Percentiles rank a stretch among this genome's conserved stretches.
Evolutionary conservation across 2,888 invertebrate genomes (phyloP).

Genomic region (Tachina fera): DNA sequence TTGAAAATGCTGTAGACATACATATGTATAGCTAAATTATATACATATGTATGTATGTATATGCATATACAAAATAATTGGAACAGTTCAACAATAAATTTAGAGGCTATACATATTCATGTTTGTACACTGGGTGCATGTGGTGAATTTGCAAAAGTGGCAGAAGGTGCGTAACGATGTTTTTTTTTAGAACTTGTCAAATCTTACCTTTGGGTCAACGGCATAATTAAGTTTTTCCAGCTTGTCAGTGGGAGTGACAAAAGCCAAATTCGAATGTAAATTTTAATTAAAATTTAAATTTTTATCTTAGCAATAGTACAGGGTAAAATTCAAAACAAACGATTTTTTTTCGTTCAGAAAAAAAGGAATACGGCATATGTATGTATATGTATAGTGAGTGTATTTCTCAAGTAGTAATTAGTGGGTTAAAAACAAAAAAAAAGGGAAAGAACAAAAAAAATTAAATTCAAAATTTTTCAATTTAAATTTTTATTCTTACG

Average conservation of each 20-base stretch:
- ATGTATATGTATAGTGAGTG: neutral
- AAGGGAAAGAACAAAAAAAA: neutral
- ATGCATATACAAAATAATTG: conserved; percentile 42
- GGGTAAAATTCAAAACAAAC: neutral
- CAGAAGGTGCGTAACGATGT: neutral
- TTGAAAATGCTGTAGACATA: conserved; percentile 16
- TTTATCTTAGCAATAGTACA: neutral
- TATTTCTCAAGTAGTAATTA: neutral
- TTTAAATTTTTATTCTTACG: conserved; percentile 7
- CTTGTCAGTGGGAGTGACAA: conserved; percentile 31
- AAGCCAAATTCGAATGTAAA: conserved; percentile 44
- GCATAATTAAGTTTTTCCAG: conserved; percentile 32
- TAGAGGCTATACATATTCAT: conserved; percentile 18
- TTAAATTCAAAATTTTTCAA: conserved; percentile 50
- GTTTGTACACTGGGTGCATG: conserved; percentile 6
- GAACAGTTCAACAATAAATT: conserved; percentile 44
- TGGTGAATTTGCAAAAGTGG: conserved; percentile 25
- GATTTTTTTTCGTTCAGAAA: neutral
- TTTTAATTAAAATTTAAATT: conserved; percentile 9
- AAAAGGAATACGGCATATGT: neutral
- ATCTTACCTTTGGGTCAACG: conserved; percentile 41
- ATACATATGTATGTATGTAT: no score
- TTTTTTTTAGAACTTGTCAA: neutral
- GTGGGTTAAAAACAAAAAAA: conserved; percentile 11
- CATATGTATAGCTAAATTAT: neutral